Percentiles rank a stretch among this genome's conserved stretches.
Evolutionary conservation across 2,113 vertebrate genomes (phyloP).

Genomic region (Synchiropus splendidus): DNA sequence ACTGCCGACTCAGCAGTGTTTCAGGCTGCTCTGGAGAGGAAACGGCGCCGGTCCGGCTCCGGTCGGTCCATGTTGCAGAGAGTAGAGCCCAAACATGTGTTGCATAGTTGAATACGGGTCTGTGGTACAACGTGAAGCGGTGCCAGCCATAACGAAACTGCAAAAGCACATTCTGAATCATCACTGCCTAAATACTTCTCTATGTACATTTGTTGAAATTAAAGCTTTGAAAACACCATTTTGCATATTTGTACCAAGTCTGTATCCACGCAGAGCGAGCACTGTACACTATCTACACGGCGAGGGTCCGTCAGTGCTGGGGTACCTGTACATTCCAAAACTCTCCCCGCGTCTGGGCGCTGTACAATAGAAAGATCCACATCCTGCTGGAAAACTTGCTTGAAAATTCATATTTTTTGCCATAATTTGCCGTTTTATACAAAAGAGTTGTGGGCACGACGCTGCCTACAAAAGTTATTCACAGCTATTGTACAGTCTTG

Average conservation of each 20-base stretch:
- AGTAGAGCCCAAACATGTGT: conserved; percentile 79
- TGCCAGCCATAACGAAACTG: conserved; percentile 56
- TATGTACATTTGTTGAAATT: conserved; percentile 97
- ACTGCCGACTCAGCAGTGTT: too few species aligned
- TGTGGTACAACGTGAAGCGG: conserved; percentile 75
- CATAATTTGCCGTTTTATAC: conserved; percentile 45
- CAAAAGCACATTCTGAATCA: conserved; percentile 81
- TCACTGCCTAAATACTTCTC: conserved; percentile 67
- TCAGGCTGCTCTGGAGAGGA: too few species aligned
- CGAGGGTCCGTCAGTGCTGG: conserved; percentile 53
- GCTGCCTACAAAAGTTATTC: conserved; percentile 53
- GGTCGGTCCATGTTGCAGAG: conserved; percentile 68
- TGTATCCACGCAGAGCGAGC: conserved; percentile 75
- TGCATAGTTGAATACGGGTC: conserved; percentile 95
- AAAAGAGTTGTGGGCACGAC: conserved; percentile 37
- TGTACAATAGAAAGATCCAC: conserved; percentile 65
- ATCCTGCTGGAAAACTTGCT: conserved; percentile 35
- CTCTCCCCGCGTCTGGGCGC: conserved; percentile 43
- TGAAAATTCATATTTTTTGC: conserved; percentile 52
- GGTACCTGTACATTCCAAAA: conserved; percentile 56
- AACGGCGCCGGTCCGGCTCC: conserved; percentile 31
- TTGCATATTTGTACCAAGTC: conserved; percentile 97
- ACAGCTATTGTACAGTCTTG: conserved; percentile 66
- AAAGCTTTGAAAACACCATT: conserved; percentile 97
- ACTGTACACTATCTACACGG: conserved; percentile 85